Percentiles rank a stretch among this genome's conserved stretches.
Conservation (phyloP, 1,140 invertebrate species). For the Phymorhynchus buccinoides region DNA sequence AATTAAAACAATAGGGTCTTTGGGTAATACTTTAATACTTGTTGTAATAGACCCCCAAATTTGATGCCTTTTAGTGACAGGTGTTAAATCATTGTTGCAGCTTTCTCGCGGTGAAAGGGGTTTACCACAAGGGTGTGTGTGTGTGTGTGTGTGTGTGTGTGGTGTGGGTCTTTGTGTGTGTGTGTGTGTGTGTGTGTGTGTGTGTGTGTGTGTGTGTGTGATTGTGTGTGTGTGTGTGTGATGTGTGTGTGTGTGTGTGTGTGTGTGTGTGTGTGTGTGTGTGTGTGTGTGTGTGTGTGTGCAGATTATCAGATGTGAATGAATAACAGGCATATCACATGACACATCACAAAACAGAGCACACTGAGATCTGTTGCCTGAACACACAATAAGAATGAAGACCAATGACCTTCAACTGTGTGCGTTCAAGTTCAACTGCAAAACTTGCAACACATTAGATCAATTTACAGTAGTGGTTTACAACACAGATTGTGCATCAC, state of each 20-base stretch:
- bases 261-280: neutral
- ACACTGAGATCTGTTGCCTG: neutral
- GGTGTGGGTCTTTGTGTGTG: no score
- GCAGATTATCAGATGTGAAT: neutral
- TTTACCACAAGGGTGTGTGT: no score
- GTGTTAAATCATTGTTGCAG: neutral
- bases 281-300: neutral
- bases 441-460: no score
- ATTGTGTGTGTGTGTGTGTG: conserved; percentile 22
- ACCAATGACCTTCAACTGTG: neutral
- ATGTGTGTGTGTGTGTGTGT: neutral
- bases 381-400: neutral
- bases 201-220: conserved; percentile 24
- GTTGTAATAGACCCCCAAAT: neutral
- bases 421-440: neutral
- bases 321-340: no score
- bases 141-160: no score
- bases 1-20: neutral
- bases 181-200: neutral
- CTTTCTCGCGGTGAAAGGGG: no score
- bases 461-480: no score
- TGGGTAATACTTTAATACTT: neutral
- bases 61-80: neutral
- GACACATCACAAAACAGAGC: neutral
- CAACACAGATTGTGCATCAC: no score